Conservation (phyloP, 2,113 vertebrate species). For the Ia io region DNA sequence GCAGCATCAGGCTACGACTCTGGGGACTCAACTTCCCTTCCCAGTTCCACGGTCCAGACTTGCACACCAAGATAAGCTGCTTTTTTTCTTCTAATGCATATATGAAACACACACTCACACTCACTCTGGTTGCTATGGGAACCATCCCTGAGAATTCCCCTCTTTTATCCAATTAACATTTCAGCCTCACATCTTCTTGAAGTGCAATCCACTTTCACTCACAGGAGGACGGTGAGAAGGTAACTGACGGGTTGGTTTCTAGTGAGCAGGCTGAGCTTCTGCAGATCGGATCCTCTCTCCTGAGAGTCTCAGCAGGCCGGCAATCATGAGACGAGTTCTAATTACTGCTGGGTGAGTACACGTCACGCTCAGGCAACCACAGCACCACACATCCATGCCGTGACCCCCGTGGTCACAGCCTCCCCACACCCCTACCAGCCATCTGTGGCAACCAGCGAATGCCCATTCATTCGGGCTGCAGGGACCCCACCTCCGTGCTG, state of each 20-base stretch:
- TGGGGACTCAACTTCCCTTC: fast-evolving
- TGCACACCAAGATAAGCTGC: neutral
- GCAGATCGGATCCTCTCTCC: neutral
- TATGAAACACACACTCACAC: neutral
- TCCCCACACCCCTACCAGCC: neutral
- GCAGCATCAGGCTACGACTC: neutral
- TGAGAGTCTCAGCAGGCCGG: fast-evolving
- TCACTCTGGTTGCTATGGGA: constrained; percentile 62
- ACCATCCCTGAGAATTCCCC: constrained; percentile 44
- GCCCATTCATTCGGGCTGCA: fast-evolving
- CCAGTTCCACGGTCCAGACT: neutral
- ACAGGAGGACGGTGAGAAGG: neutral
- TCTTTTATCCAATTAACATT: constrained; percentile 68
- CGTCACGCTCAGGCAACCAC: fast-evolving
- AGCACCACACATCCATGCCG: fast-evolving
- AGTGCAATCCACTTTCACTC: constrained; percentile 10
- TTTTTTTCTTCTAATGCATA: neutral
- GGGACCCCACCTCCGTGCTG: neutral
- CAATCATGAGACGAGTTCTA: fast-evolving
- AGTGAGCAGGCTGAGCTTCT: neutral
- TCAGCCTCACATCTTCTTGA: neutral
- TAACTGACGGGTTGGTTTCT: neutral
- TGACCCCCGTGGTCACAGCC: neutral
- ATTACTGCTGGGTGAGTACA: fast-evolving
- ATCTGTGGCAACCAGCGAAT: neutral